phyloP scores from a whole-genome alignment of 1,140 invertebrate genomes.

The Bombus sylvicola region DNA sequence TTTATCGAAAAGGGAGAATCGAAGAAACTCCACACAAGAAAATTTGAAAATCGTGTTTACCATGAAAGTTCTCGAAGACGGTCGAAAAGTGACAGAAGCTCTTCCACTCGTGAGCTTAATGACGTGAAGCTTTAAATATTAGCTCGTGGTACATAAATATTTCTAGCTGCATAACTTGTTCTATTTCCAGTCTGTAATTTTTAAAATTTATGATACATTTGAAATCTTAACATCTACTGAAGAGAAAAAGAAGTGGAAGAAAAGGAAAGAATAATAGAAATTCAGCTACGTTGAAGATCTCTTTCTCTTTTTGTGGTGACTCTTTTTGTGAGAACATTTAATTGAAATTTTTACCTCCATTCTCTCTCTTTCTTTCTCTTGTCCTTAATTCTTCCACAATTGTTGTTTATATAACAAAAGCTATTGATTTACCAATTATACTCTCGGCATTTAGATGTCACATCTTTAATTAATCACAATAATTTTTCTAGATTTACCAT shows the following conservation, averaged over 20 bases:
- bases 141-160: constrained; percentile 24
- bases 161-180: constrained; percentile 42
- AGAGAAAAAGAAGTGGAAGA: not conserved
- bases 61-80: not conserved
- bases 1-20: not conserved
- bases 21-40: not conserved
- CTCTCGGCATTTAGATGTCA: too few species aligned
- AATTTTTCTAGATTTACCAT: too few species aligned
- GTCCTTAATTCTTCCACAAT: too few species aligned
- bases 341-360: not conserved
- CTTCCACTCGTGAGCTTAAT: not conserved
- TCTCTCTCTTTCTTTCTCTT: too few species aligned
- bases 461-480: too few species aligned
- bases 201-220: not conserved
- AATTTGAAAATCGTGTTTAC: not conserved
- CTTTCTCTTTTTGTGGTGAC: too few species aligned
- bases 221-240: not conserved
- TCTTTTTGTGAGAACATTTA: too few species aligned
- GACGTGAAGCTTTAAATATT: constrained; percentile 41
- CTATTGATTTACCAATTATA: too few species aligned
- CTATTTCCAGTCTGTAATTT: constrained; percentile 10
- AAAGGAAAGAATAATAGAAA: not conserved
- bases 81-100: not conserved
- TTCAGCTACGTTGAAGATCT: too few species aligned
- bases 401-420: too few species aligned